Evolutionary conservation across 2,113 vertebrate genomes (phyloP).

Genomic region (Beaufortia kweichowensis): DNA sequence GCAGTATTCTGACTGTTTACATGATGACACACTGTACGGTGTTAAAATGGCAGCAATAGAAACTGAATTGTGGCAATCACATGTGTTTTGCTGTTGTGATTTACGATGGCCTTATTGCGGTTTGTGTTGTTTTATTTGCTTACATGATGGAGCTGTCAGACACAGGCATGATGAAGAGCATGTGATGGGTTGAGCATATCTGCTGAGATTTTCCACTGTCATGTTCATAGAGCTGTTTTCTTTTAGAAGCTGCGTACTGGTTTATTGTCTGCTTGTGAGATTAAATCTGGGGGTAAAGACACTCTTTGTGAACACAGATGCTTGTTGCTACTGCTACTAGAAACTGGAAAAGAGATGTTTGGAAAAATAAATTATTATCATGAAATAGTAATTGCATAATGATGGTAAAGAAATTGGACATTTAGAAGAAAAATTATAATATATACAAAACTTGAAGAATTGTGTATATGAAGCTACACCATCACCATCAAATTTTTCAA

Average conservation of each 20-base stretch:
- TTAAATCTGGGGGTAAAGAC: slow-evolving; percentile 11
- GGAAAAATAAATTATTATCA: too few species aligned
- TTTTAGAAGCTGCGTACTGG: slow-evolving; percentile 26
- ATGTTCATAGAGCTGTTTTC: slow-evolving; percentile 51
- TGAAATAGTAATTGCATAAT: too few species aligned
- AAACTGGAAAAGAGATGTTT: too few species aligned
- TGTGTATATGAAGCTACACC: too few species aligned
- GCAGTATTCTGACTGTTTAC: slow-evolving; percentile 13
- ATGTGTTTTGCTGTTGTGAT: slow-evolving; percentile 56
- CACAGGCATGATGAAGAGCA: slow-evolving; percentile 63
- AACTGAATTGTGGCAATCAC: slow-evolving; percentile 47
- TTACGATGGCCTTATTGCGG: slow-evolving; percentile 55
- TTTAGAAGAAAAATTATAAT: too few species aligned
- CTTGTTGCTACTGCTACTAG: neutral
- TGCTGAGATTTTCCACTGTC: slow-evolving; percentile 54
- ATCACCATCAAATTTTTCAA: too few species aligned
- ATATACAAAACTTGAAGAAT: too few species aligned
- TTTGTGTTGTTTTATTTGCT: slow-evolving; percentile 64
- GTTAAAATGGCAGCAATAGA: slow-evolving; percentile 11
- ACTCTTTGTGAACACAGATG: neutral
- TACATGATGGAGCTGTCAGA: slow-evolving; percentile 66
- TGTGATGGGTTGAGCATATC: slow-evolving; percentile 36
- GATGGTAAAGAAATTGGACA: too few species aligned
- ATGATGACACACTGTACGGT: neutral
- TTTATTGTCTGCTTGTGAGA: slow-evolving; percentile 31